Base-by-base conservation (phyloP, 2,797 vertebrate species). In the Poecilia wingei region DNA sequence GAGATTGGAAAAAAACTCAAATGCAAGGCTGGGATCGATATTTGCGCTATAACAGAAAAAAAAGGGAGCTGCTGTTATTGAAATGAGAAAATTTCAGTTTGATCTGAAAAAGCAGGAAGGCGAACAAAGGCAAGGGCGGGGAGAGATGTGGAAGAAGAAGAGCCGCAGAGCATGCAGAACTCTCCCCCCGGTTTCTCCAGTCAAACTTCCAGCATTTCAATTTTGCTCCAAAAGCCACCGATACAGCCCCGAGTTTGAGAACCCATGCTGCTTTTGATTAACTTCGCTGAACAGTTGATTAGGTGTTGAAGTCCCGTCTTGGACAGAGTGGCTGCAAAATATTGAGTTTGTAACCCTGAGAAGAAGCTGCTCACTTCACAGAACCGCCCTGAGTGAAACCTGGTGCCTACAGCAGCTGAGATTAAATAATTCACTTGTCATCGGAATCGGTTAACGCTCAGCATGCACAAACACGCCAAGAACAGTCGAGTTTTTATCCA, bases 11-110 rank as follows among this genome's bases (percentile, higher is more conserved):
- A 55, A 55, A 55, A 31, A 31, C 31, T 66, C 33, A 39, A 20
- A 61, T 70, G 55, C 39, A 64, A 70, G 73, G 74, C 9, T 39
- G 22, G 41, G 28, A 68, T 55, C 75, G 49, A 75, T 72, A 72
- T 79, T 84, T 59, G 45, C 39, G 22, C 31, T 28, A 20, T 73
- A 46, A 72, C 57, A 43, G 76, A 83, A 89, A 86, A 59, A 18
- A 18, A n/a, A 69, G 1, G 36, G 66, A 69, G 22, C 39, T 43
- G 2, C 36, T 5, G 12, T 13, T 20, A 41, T 8, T 22, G 20
- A 68, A 18, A 68, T 68, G 46, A 82, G 59, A 82, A 82, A 83
- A 69, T 79, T 78, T 71, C 74, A 81, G n/a, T 16, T 86, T 47
- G 71, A 69, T 66, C 22, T 74, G 20, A 28, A 75, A 45, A 13